Evolutionary conservation across 2,797 vertebrate species (phyloP), one percentile per base, ranked within the genome.

Genomic region (Falco biarmicus): DNA sequence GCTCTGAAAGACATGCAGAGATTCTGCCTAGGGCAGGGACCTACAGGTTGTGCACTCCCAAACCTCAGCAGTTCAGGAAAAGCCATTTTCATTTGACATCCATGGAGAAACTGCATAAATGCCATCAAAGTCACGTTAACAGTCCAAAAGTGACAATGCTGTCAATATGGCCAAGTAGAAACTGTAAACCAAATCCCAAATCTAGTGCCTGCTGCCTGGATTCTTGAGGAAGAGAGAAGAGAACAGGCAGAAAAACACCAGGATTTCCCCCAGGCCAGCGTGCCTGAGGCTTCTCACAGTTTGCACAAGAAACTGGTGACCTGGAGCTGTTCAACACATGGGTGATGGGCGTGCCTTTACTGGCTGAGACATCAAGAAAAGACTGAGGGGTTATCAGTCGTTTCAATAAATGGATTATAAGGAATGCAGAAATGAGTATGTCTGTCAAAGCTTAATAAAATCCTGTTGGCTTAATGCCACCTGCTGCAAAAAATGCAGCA

Each of bases 391-490:
- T 34, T 14, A 65, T 4, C 21, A 66, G 32, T 37, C 1, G 1
- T 73, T 79, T 82, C 32, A 91, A 90, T 76, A 59, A 56, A 39
- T 45, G 47, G 47, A 51, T 76, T 56, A 51, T 1, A 74, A 63
- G 39, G 43, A 79, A 88, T 13, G 18, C 51, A 91, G 87, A 91
- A 69, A 70, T 66, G 9, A 91, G 3, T 22, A 43, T 0, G 4
- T 63, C 59, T 68, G n/a, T 37, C 54, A 63, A 79, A 81, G 66
- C 61, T 34, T 73, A 53, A 61, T 57, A 69, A 91, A 96, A 86
- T 39, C 39, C 61, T 65, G 57, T 12, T 95, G 93, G 85, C 89
- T 88, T 85, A 75, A 87, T 88, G 91, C 65, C 89, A 92, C 54
- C 79, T 81, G 57, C 89, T 86, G 87, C 94, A 86, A 78, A 50